Conservation (phyloP, 2,797 vertebrate genomes). For the Sardinella longiceps region DNA sequence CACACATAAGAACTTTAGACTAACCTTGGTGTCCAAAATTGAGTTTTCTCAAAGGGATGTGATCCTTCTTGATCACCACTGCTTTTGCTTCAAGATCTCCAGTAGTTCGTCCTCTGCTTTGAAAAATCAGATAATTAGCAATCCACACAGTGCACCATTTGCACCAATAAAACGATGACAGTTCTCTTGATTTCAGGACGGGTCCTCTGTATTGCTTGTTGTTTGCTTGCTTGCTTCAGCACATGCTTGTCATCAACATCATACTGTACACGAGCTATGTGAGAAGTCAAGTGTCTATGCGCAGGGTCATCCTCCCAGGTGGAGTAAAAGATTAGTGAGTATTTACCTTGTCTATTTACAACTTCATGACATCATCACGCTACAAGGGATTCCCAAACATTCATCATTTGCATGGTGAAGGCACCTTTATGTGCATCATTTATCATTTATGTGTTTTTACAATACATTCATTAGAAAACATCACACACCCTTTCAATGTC, state of each 20-base stretch:
- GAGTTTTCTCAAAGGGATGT: neutral
- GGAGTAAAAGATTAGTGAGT: slow-evolving; percentile 61
- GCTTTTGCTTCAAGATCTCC: neutral
- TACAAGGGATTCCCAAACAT: slow-evolving; percentile 32
- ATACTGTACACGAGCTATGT: slow-evolving; percentile 47
- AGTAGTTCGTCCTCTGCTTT: neutral
- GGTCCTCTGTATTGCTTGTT: neutral
- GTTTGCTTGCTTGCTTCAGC: neutral
- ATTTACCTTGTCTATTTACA: slow-evolving; percentile 52
- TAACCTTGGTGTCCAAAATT: neutral
- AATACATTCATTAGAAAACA: neutral
- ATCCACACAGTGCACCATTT: neutral
- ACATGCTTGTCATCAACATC: slow-evolving; percentile 43
- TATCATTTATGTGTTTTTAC: no score
- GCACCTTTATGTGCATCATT: neutral
- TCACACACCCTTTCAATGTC: neutral
- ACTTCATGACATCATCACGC: slow-evolving; percentile 49
- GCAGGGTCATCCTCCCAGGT: slow-evolving; percentile 52
- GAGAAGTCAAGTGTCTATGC: slow-evolving; percentile 52
- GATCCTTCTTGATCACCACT: neutral
- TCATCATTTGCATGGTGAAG: neutral
- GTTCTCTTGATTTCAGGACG: neutral
- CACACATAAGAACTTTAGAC: neutral
- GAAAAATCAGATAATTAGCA: neutral
- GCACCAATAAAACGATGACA: neutral